phyloP scores from a whole-genome alignment of 1,140 invertebrate genomes.

The Ganaspis sp. region DNA sequence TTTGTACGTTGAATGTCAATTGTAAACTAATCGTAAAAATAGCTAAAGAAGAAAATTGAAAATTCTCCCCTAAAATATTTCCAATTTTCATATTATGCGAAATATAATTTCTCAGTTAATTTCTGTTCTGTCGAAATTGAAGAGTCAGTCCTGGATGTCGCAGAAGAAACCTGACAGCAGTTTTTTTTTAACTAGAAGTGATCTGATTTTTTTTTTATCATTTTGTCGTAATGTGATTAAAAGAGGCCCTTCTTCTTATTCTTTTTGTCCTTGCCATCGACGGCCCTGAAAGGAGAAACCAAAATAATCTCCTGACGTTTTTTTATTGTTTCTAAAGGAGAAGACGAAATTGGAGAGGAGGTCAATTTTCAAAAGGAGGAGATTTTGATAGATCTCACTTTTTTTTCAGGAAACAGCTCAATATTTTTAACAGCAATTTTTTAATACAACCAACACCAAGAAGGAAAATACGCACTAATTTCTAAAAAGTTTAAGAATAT shows the following conservation, averaged over 20 bases:
- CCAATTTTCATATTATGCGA: not conserved
- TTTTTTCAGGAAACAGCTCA: not conserved
- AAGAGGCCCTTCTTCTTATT: slow-evolving; percentile 80
- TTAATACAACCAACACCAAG: not conserved
- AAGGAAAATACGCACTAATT: not conserved
- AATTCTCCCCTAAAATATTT: too few species aligned
- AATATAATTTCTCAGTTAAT: not conserved
- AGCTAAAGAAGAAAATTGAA: not conserved
- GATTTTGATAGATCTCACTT: slow-evolving; percentile 10
- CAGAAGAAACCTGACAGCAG: slow-evolving; percentile 26
- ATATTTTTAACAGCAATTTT: not conserved
- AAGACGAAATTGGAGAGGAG: slow-evolving; percentile 7
- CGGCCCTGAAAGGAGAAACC: slow-evolving; percentile 75
- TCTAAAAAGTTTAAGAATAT: not conserved
- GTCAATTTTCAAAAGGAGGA: not conserved
- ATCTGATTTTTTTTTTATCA: slow-evolving; percentile 32
- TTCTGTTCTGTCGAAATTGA: not conserved
- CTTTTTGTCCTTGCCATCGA: slow-evolving; percentile 80
- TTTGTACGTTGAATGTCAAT: slow-evolving; percentile 27
- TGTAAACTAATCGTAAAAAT: not conserved
- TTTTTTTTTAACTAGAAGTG: slow-evolving; percentile 30
- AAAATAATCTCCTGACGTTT: slow-evolving; percentile 29
- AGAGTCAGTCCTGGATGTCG: slow-evolving; percentile 11
- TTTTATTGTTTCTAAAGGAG: not conserved
- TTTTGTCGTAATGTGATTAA: slow-evolving; percentile 65